Evolutionary conservation across 1,140 invertebrate genomes (phyloP).

Genomic region (Daktulosphaira vitifoliae): DNA sequence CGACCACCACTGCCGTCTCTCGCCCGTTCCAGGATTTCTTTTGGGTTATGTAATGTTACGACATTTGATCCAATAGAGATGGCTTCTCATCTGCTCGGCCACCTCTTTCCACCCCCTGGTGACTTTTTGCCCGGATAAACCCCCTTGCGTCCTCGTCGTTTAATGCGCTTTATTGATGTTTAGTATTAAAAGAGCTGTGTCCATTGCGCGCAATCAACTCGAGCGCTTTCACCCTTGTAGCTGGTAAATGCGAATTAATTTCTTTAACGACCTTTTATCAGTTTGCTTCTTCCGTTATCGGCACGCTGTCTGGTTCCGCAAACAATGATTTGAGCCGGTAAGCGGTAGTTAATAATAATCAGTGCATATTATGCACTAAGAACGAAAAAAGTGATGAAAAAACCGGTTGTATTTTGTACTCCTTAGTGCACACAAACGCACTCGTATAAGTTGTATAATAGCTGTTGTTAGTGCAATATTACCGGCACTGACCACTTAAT

Average conservation of each 20-base stretch:
- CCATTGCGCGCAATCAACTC: background rate
- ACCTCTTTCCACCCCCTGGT: slow-evolving; percentile 24
- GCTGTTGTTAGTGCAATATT: slow-evolving; percentile 29
- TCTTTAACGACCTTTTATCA: slow-evolving; percentile 7
- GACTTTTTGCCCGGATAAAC: slow-evolving; percentile 31
- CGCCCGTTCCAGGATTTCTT: slow-evolving; percentile 11
- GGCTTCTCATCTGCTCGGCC: slow-evolving; percentile 23
- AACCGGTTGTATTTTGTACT: slow-evolving; percentile 15
- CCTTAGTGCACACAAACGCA: background rate
- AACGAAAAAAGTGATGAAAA: background rate
- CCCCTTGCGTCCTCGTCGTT: slow-evolving; percentile 8
- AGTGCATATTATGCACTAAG: no score
- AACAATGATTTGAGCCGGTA: no score
- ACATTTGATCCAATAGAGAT: slow-evolving; percentile 31
- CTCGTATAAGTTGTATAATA: slow-evolving; percentile 11
- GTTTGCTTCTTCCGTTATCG: background rate
- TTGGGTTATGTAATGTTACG: slow-evolving; percentile 31
- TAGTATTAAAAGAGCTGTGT: slow-evolving; percentile 21
- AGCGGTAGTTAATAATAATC: no score
- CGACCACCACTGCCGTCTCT: slow-evolving; percentile 11
- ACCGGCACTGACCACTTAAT: background rate
- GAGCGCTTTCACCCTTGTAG: background rate
- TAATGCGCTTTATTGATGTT: slow-evolving; percentile 34
- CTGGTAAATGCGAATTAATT: slow-evolving; percentile 8
- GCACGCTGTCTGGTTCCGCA: no score